A percentile compares a stretch with the other conserved stretches of the same genome.
These are phyloP conservation scores for Hydrophis major DNA, from an alignment of 2,797 vertebrate genomes.

Conservation along the genomic window DNA sequence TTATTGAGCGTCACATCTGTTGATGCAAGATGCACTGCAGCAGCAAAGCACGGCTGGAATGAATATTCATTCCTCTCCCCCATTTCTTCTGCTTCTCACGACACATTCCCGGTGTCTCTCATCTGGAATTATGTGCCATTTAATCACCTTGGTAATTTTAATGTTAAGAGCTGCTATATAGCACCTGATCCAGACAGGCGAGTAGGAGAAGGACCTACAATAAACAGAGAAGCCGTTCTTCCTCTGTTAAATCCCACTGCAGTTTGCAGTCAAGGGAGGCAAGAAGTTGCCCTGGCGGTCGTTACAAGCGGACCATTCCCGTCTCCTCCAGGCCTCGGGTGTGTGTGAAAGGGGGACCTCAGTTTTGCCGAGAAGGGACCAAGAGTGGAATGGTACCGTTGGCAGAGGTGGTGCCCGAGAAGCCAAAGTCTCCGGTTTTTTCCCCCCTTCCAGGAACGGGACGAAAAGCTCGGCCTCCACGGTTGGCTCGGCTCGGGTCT, in stretches of 20 bases:
- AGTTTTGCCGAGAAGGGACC: neutral
- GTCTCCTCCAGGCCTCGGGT: neutral
- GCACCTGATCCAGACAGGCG: neutral
- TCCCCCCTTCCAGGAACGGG: neutral
- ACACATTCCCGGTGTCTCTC: neutral
- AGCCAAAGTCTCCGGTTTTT: too few relatives aligned
- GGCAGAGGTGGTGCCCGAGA: too few relatives aligned
- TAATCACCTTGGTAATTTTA: neutral
- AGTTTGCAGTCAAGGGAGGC: neutral
- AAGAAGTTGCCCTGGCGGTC: neutral
- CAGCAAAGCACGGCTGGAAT: neutral
- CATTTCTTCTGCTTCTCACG: neutral
- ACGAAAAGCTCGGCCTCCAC: neutral
- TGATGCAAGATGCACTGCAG: conserved; percentile 15
- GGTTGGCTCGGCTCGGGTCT: neutral
- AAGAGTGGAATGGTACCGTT: neutral
- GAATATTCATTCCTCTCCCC: too few relatives aligned
- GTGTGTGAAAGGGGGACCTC: too few relatives aligned
- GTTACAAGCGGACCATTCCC: neutral
- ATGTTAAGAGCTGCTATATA: too few relatives aligned
- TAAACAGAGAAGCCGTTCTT: too few relatives aligned
- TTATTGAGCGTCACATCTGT: conserved; percentile 11
- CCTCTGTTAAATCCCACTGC: neutral
- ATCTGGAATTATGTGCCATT: neutral
- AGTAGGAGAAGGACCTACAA: too few relatives aligned